phyloP scores from a whole-genome alignment of 2,797 vertebrate species.

The Tapera naevia region DNA sequence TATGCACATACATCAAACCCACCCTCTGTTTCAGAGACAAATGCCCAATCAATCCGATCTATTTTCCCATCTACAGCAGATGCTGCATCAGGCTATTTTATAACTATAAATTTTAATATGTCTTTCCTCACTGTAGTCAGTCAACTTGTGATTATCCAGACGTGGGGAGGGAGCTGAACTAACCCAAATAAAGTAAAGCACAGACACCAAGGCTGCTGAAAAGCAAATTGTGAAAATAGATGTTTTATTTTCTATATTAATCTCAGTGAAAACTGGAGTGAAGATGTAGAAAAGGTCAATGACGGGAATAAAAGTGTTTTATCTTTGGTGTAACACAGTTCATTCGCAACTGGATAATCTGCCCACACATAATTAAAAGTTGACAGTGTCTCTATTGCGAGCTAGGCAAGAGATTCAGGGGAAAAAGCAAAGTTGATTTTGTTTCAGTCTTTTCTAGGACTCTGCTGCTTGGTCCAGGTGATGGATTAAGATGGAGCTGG shows the following conservation, averaged over 20 bases:
- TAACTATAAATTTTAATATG: conserved; percentile 47
- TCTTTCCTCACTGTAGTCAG: background rate
- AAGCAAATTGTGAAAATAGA: background rate
- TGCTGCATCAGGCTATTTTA: conserved; percentile 45
- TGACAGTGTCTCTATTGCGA: background rate
- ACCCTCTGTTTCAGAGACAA: conserved; percentile 56
- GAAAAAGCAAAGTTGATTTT: conserved; percentile 24
- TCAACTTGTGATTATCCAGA: conserved; percentile 28
- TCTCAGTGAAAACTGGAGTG: background rate
- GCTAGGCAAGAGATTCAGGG: background rate
- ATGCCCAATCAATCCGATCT: conserved; percentile 51
- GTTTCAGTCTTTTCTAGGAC: background rate
- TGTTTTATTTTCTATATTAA: background rate
- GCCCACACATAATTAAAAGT: background rate
- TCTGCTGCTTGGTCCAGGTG: conserved; percentile 1
- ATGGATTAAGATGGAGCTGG: conserved; percentile 39
- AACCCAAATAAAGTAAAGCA: conserved; percentile 12
- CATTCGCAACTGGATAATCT: background rate
- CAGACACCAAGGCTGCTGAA: background rate
- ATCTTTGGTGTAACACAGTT: background rate
- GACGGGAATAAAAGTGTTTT: background rate
- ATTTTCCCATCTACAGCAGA: conserved; percentile 55
- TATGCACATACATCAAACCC: conserved; percentile 62
- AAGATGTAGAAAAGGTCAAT: background rate
- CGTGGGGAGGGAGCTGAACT: background rate